Evolutionary conservation across 2,113 vertebrate species (phyloP), one percentile per base, ranked within the genome.

Genomic region (Monopterus albus): DNA sequence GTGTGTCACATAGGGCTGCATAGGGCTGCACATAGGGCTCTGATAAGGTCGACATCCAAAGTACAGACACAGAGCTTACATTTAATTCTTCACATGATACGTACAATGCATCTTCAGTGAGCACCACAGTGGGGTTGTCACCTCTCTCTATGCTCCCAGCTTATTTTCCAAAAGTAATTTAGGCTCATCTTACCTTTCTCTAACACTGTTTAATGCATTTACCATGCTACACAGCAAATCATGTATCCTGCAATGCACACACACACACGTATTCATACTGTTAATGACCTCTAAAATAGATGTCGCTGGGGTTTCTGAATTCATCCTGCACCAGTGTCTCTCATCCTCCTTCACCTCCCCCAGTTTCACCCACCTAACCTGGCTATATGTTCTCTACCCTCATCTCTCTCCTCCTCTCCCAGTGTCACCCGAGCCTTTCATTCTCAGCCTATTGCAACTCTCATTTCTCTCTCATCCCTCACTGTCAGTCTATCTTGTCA

Each of bases 261-360:
- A 47, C 10, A 45, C 31, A 28, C 23, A 39, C 15, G 21, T 23
- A 58, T n/a, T 63, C 26, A 28, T 36, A 64, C 13, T 18, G 18
- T 78, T 49, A 60, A 75, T 68, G 66, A 81, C 70, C 65, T 75
- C 35, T 71, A 20, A 64, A 80, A 67, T 59, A 2, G 36, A 70
- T 51, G 55, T 71, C 45, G 43, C 50, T 64, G 45, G 46, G 40
- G 21, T 12, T 7, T 42, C 63, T 58, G 47, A 58, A 70, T 66
- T 53, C 11, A 46, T 65, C 35, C 17, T 28, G 17, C 50, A 33
- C 21, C 21, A 39, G 65, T 52, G 63, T 61, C 50, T 73, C 53
- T 10, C 7, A 28, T 7, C 20, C 31, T 39, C 18, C 23, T 26
- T 23, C 47, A 26, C 35, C 21, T 38, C 35, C 8, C 38, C 29